These are phyloP conservation scores for Pycnonotus jocosus DNA, from an alignment of 2,113 vertebrate species.

Conservation along the genomic window DNA sequence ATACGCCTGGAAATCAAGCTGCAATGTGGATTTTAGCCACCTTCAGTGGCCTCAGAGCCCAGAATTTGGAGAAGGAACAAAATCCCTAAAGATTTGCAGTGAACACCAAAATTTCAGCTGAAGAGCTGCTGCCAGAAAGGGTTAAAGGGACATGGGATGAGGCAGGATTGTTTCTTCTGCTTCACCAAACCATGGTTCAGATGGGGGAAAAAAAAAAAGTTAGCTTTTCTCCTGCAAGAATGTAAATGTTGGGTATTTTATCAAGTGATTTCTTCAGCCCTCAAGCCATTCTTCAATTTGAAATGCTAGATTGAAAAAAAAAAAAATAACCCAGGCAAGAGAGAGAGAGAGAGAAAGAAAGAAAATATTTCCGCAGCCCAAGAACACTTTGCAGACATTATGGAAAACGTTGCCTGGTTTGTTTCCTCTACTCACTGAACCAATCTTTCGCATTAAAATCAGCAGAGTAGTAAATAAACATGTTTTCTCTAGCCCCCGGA, in stretches of 20 bases:
- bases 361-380: constrained; percentile 37
- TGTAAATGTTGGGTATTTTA: constrained; percentile 10
- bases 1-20: background rate
- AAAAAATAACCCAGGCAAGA: background rate
- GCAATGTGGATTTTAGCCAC: background rate
- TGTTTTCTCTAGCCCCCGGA: constrained; percentile 43
- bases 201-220: background rate
- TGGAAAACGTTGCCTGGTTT: constrained; percentile 46
- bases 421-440: constrained; percentile 37
- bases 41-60: background rate
- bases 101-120: background rate
- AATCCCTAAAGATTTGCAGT: background rate
- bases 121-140: background rate
- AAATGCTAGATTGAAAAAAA: constrained; percentile 44
- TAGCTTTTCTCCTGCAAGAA: constrained; percentile 1
- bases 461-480: constrained; percentile 57
- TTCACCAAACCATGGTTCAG: background rate
- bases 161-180: background rate
- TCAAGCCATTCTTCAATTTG: constrained; percentile 43
- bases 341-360: background rate
- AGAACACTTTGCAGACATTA: constrained; percentile 52
- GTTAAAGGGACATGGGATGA: background rate
- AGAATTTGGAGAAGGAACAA: background rate
- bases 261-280: constrained; percentile 29
- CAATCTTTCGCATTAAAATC: constrained; percentile 48